Evolutionary conservation across 2,113 vertebrate genomes (phyloP), one percentile per base, ranked within the genome.

Genomic region (Lepisosteus oculatus): DNA sequence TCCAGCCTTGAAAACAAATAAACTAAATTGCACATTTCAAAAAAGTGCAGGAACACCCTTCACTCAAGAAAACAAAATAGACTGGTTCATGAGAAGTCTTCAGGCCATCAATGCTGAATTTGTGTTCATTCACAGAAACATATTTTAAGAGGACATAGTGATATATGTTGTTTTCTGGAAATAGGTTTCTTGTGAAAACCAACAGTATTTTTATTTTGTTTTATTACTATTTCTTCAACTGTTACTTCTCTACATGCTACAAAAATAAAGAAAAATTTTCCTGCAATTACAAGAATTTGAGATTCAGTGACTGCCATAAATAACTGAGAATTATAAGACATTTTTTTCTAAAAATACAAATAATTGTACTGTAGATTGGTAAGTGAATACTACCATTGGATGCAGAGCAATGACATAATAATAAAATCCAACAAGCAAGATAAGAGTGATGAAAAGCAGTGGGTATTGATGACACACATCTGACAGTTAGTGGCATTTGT

Each of bases 381-480:
- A 29, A 29, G 29, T 29, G 29, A 29, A 29, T 29, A 29, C 29
- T 29, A 29, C 29, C 29, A 29, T 29, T 29, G 29, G 29, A 29
- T 9, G 76, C 74, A 74, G 72, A 65, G 76, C 77, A 80, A 84
- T 83, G 78, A 80, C 29, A 29, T 84, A 81, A 83, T 75, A 70
- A 81, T 83, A 81, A 87, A 75, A 87, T 85, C 85, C 84, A 81
- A 84, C 79, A 83, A 83, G 86, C 87, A 87, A 88, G 83, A 87
- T 87, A 90, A 91, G 88, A 71, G 86, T 51, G 90, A 92, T 90
- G 93, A 93, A 92, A 95, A 89, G 88, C 88, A 76, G 81, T 87
- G 85, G 83, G 86, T 79, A 85, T 84, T 81, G 90, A 91, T 93
- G 93, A 93, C 90, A 90, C 83, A 88, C 87, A 88, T 87, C 86